Base-by-base conservation (phyloP, 2,113 vertebrate species). In the Pelmatolapia mariae region DNA sequence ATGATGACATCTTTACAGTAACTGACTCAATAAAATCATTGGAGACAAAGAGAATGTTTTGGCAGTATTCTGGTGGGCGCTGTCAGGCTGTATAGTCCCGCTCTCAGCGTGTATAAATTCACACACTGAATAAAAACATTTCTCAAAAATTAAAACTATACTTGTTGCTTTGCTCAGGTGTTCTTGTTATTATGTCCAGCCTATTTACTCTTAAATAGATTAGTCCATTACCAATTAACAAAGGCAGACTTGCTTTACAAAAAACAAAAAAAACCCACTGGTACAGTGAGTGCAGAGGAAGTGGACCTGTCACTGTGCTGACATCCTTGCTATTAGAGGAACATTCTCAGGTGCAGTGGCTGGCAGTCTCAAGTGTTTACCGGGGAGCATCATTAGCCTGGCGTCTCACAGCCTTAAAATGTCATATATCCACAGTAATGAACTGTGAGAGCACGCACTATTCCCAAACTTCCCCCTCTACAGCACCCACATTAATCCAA, bases 381-480 rank as follows among this genome's bases (percentile, higher is more conserved):
- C 57, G 86, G 84, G 82, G 88, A 93, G 93, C 91, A 91, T 95
- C 94, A 95, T 96, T 96, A 96, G 91, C 89, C 90, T 36, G 89
- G 90, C 84, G 79, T 93, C 93, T 94, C 91, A 89, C 91, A 89
- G 92, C 92, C 95, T 95, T 95, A 96, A 95, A 96, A 96, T 96
- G 93, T 96, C 94, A 96, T 94, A 95, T 93, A 96, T 95, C 92
- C 89, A 89, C 93, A 93, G 93, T 96, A 96, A 97, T 96, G 96
- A 96, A 96, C 94, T 94, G 94, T 89, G 90, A 93, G 95, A 90
- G 88, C 66, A 24, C 45, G 38, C 56, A 79, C 92, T 95, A 96
- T 97, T 95, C 95, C 94, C 94, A 93, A 93, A 96, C 95, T 95
- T 96, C 89, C 68, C 89, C 22, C 73, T 13, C 89, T 87, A 90